Conservation (phyloP, 2,113 vertebrate species). For the Hippocampus mohnikei region DNA sequence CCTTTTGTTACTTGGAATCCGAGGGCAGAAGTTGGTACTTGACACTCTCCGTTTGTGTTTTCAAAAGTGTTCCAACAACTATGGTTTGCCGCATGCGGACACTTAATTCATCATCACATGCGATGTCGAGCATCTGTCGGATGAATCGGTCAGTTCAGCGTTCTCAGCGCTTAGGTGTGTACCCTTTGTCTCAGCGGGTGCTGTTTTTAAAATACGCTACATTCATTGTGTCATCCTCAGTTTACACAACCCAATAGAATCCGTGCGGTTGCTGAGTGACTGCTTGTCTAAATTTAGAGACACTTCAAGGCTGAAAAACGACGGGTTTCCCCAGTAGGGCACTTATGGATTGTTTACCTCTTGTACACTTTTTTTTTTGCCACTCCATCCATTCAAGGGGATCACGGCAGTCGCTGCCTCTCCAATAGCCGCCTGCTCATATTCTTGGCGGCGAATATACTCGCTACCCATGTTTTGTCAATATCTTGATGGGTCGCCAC, state of each 20-base stretch:
- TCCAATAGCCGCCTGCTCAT: conserved; percentile 11
- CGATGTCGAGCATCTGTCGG: conserved; percentile 12
- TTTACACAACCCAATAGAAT: conserved; percentile 29
- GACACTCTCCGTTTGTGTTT: conserved; percentile 5
- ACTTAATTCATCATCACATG: neutral
- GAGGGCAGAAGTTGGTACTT: neutral
- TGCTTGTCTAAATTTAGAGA: conserved; percentile 2
- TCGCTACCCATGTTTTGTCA: conserved; percentile 60
- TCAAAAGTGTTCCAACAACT: neutral
- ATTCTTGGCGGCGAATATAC: conserved; percentile 27
- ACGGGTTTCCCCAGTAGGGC: conserved; percentile 1
- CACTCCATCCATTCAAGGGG: conserved; percentile 9
- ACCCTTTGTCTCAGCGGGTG: conserved; percentile 18
- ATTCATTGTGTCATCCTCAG: conserved; percentile 25
- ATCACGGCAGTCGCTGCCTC: conserved; percentile 20
- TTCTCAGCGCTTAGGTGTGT: conserved; percentile 16
- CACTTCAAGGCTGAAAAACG: conserved; percentile 12
- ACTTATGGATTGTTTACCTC: neutral
- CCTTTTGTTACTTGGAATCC: neutral
- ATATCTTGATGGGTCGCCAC: conserved; percentile 59
- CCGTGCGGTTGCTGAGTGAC: conserved; percentile 14
- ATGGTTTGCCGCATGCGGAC: neutral
- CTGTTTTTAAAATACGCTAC: conserved; percentile 31
- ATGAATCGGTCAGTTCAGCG: conserved; percentile 15
- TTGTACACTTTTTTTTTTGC: conserved; percentile 4